Percentiles rank a stretch among this genome's conserved stretches.
Conservation (phyloP, 2,888 invertebrate species). For the Agrochola litura region DNA sequence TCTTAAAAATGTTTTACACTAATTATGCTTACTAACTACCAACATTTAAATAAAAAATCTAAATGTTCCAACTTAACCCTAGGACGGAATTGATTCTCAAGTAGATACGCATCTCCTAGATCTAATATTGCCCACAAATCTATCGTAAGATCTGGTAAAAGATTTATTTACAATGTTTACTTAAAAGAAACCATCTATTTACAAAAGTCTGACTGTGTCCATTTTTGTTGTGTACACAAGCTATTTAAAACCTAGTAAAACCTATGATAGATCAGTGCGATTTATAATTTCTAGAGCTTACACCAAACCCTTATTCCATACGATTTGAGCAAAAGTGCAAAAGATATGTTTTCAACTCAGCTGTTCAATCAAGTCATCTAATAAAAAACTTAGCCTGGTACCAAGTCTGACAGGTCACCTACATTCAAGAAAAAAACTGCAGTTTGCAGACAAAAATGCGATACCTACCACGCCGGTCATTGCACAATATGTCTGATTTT, state of each 20-base stretch:
- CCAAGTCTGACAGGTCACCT: too few species aligned
- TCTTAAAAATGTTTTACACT: background rate
- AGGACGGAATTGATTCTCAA: slow-evolving; percentile 15
- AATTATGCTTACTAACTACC: background rate
- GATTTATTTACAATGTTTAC: background rate
- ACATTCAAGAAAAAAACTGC: background rate
- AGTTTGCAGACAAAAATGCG: background rate
- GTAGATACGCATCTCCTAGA: background rate
- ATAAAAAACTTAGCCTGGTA: background rate
- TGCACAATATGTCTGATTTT: too few species aligned
- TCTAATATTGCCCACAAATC: background rate
- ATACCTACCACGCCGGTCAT: background rate
- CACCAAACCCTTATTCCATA: slow-evolving; percentile 16
- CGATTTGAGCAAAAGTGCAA: slow-evolving; percentile 29
- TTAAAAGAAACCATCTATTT: background rate
- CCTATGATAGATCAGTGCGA: slow-evolving; percentile 27
- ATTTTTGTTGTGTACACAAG: background rate
- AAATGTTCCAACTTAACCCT: background rate
- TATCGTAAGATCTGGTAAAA: background rate
- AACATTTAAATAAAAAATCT: slow-evolving; percentile 6
- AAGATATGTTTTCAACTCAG: background rate
- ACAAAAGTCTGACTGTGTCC: background rate
- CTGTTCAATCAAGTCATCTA: too few species aligned
- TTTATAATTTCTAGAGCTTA: slow-evolving; percentile 1
- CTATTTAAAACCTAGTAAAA: background rate